phyloP scores from a whole-genome alignment of 2,888 invertebrate genomes.

The Apamea anceps region DNA sequence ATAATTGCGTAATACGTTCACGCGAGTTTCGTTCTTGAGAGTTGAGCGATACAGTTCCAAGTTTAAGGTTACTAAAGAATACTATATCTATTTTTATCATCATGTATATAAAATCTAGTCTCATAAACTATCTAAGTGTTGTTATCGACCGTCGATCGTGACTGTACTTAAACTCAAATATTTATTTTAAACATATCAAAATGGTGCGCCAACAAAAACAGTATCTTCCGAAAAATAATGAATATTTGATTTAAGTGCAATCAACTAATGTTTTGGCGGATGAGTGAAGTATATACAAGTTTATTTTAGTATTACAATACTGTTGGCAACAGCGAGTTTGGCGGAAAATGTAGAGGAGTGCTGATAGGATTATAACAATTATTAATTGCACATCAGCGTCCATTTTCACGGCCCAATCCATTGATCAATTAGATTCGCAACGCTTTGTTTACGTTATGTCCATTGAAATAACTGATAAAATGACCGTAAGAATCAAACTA shows the following conservation, averaged over 20 bases:
- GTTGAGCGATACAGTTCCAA: constrained; percentile 33
- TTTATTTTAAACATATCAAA: constrained; percentile 38
- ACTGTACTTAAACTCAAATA: constrained; percentile 40
- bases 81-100: constrained; percentile 47
- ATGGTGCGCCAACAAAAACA: constrained; percentile 41
- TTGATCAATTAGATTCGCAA: constrained; percentile 61
- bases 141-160: constrained; percentile 27
- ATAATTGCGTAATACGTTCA: constrained; percentile 26
- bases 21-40: constrained; percentile 12
- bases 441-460: constrained; percentile 47
- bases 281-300: constrained; percentile 30
- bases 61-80: constrained; percentile 58
- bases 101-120: constrained; percentile 34
- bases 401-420: constrained; percentile 64
- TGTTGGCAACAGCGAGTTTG: constrained; percentile 39
- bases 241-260: constrained; percentile 52
- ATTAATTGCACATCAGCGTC: constrained; percentile 52
- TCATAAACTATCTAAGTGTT: constrained; percentile 44
- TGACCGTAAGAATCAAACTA: constrained; percentile 19
- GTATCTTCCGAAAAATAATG: constrained; percentile 27
- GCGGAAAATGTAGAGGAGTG: constrained; percentile 19
- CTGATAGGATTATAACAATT: constrained; percentile 37
- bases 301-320: constrained; percentile 23
- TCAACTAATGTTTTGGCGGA: constrained; percentile 34
- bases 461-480: constrained; percentile 41